Conservation (phyloP, 2,888 invertebrate genomes). For the Caenorhabditis afra region DNA sequence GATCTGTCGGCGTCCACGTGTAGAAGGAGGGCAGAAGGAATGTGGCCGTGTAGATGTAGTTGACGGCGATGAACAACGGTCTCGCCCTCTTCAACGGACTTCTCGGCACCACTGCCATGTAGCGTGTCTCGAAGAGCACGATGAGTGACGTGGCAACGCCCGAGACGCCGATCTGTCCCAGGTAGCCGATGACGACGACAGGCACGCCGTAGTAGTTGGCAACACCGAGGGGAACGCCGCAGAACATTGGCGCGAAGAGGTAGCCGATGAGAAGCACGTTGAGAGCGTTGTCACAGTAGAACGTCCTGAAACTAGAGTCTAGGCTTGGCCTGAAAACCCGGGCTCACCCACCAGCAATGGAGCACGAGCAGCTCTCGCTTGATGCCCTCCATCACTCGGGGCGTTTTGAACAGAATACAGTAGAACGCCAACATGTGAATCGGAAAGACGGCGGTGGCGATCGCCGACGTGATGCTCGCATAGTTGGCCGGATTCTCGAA, state of each 20-base stretch:
- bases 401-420: slow-evolving; percentile 31
- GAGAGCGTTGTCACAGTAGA: slow-evolving; percentile 29
- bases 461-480: slow-evolving; percentile 18
- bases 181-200: slow-evolving; percentile 19
- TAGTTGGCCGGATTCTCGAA: slow-evolving; percentile 14
- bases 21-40: slow-evolving; percentile 22
- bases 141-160: slow-evolving; percentile 19
- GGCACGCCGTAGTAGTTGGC: slow-evolving; percentile 9
- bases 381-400: slow-evolving; percentile 17
- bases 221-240: slow-evolving; percentile 15
- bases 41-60: slow-evolving; percentile 13
- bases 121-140: slow-evolving; percentile 16
- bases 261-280: slow-evolving; percentile 31
- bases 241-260: slow-evolving; percentile 24
- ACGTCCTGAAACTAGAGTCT: slow-evolving; percentile 3
- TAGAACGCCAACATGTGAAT: slow-evolving; percentile 28
- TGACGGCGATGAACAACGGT: slow-evolving; percentile 4
- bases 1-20: slow-evolving; percentile 7
- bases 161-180: slow-evolving; percentile 32
- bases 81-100: not conserved
- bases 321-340: no score
- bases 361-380: slow-evolving; percentile 14
- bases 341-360: slow-evolving; percentile 19
- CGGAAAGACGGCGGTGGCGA: slow-evolving; percentile 24
- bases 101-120: slow-evolving; percentile 7